Percentiles rank a stretch among this genome's conserved stretches.
These are phyloP conservation scores for Gyrodactylus salaris DNA, from an alignment of 1,140 invertebrate species.

Conservation along the genomic window DNA sequence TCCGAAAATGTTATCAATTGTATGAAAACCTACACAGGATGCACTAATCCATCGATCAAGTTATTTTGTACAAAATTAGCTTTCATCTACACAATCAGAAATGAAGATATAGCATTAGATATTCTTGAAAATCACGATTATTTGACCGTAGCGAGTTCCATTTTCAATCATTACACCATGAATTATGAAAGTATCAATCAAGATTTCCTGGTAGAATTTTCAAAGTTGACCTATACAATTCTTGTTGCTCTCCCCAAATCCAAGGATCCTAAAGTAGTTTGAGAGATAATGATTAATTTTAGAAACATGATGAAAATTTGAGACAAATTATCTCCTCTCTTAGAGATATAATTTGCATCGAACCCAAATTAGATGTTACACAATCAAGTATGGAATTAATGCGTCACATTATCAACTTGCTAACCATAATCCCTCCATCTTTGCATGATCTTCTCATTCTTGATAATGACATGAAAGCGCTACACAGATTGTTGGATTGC, in stretches of 20 bases:
- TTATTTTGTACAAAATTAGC: not conserved
- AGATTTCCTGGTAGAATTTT: not conserved
- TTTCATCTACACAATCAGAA: not conserved
- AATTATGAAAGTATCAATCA: too few relatives aligned
- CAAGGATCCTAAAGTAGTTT: too few relatives aligned
- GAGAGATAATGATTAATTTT: too few relatives aligned
- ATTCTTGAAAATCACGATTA: not conserved
- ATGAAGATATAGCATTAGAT: not conserved
- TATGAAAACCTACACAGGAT: not conserved
- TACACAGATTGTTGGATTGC: not conserved
- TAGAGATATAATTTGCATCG: too few relatives aligned
- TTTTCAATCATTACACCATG: too few relatives aligned
- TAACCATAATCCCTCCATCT: not conserved
- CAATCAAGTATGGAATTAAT: not conserved
- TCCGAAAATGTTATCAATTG: not conserved
- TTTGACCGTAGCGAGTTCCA: too few relatives aligned
- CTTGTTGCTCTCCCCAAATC: too few relatives aligned
- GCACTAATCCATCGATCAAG: not conserved
- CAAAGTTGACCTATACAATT: not conserved
- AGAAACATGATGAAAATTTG: too few relatives aligned
- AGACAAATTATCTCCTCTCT: too few relatives aligned
- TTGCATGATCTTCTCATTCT: not conserved
- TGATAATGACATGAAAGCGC: not conserved
- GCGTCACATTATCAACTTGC: not conserved
- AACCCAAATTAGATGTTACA: not conserved